These are phyloP conservation scores for Phalacrocorax pelagicus DNA, from an alignment of 2,113 vertebrate genomes.

Conservation along the genomic window DNA sequence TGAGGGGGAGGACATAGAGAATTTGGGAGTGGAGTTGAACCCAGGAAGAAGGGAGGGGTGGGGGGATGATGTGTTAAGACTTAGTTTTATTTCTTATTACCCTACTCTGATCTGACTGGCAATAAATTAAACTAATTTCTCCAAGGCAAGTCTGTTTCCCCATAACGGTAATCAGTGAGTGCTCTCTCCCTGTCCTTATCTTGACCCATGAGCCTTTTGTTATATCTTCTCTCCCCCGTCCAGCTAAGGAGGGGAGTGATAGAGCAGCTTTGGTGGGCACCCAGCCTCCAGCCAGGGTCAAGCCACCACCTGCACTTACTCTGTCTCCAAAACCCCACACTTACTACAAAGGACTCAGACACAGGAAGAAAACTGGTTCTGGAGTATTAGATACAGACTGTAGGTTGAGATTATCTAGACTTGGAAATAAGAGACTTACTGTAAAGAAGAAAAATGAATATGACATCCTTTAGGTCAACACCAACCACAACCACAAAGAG, in stretches of 20 bases:
- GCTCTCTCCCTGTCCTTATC: neutral
- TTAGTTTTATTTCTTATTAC: neutral
- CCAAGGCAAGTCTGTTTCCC: neutral
- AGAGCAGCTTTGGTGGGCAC: neutral
- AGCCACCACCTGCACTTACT: neutral
- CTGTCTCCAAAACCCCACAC: neutral
- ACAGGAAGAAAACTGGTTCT: neutral
- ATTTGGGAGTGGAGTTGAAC: neutral
- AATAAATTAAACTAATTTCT: neutral
- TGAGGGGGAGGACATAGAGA: neutral
- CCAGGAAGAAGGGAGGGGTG: neutral
- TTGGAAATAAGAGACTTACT: neutral
- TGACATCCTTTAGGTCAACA: neutral
- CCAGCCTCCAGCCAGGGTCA: neutral
- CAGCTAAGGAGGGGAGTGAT: neutral
- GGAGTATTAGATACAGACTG: neutral
- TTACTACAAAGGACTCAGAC: neutral
- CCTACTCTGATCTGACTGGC: neutral
- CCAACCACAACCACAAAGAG: neutral
- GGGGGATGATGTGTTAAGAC: neutral
- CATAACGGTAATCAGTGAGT: accelerated
- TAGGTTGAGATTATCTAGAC: neutral
- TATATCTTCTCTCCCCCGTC: neutral
- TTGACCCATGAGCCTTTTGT: neutral
- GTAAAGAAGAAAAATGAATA: neutral